Base-by-base conservation (phyloP, 2,797 vertebrate genomes). In the Silurus lanzhouensis region DNA sequence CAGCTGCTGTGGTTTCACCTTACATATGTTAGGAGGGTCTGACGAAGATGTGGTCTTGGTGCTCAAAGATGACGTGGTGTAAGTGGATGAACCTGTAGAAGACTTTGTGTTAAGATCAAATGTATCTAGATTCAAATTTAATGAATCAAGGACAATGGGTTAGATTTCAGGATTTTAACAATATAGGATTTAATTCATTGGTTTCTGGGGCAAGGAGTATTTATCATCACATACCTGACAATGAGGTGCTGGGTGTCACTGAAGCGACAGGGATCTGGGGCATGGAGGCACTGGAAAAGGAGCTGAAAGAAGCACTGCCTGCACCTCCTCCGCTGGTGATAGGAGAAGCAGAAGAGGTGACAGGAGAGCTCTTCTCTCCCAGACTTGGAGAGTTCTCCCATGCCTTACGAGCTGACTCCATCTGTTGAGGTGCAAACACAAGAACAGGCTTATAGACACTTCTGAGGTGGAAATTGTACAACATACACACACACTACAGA, bases 341-440 rank as follows among this genome's bases (percentile, higher is more conserved):
- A 14, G 98, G 96, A 88, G 98, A 97, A 0, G 97, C 96, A 14
- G 97, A 93, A 2, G 98, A 96, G 12, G 97, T 97, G 89, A 96
- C 97, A 0, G 98, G 98, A 0, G 97, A 97, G 68, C 94, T 97
- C 90, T 99, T 99, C 88, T 99, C 98, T 86, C 94, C 94, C 70
- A 99, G 93, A 85, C 95, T 99, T 0, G 97, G 98, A 6, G 98
- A 99, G 94, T 99, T 99, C 91, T 99, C 98, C 98, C 98, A 99
- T 0, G 98, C 98, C 92, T 99, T 99, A 38, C 98, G 97, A 22
- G 98, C 98, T 0, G 98, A 99, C 89, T 99, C 98, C 98, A 99
- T 99, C 98, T 99, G 84, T 90, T 85, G 14, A 88, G 79, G 15
- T 79, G 66, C 44, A 76, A 3, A 20, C 48, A 78, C 12, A 14